phyloP scores from a whole-genome alignment of 2,888 invertebrate species.

The Drosophila fungiperda region DNA sequence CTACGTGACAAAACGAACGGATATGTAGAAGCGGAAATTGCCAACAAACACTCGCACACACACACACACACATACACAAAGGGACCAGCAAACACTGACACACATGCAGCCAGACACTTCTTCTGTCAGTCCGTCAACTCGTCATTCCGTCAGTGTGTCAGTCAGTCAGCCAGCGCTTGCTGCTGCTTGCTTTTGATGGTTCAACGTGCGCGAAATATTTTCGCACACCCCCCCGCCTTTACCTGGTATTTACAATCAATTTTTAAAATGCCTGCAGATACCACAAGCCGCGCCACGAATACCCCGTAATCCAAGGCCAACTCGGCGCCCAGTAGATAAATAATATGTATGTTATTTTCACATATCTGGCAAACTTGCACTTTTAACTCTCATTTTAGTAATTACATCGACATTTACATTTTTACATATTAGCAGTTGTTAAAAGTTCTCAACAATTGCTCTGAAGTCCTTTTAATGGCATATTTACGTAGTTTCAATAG shows the following conservation, averaged over 20 bases:
- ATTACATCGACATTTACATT: neutral
- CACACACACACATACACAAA: constrained; percentile 15
- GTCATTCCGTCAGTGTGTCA: constrained; percentile 25
- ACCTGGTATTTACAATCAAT: constrained; percentile 67
- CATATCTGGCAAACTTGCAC: neutral
- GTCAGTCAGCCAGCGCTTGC: constrained; percentile 11
- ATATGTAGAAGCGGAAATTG: constrained; percentile 78
- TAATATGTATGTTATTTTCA: neutral
- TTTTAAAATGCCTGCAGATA: constrained; percentile 51
- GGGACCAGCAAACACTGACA: constrained; percentile 30
- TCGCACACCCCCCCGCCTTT: constrained; percentile 50
- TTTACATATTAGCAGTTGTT: neutral
- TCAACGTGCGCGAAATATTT: constrained; percentile 71
- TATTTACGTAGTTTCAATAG: neutral
- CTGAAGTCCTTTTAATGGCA: neutral
- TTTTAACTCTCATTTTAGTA: neutral
- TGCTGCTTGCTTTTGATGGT: constrained; percentile 30
- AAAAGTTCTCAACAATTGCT: neutral
- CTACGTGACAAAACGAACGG: constrained; percentile 81
- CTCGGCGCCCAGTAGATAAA: neutral
- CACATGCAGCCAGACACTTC: constrained; percentile 52
- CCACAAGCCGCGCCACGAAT: constrained; percentile 33
- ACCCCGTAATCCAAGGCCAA: constrained; percentile 15
- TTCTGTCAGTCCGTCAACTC: constrained; percentile 27
- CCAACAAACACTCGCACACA: constrained; percentile 64